phyloP scores from a whole-genome alignment of 2,797 vertebrate species.

The Acrossocheilus fasciatus region DNA sequence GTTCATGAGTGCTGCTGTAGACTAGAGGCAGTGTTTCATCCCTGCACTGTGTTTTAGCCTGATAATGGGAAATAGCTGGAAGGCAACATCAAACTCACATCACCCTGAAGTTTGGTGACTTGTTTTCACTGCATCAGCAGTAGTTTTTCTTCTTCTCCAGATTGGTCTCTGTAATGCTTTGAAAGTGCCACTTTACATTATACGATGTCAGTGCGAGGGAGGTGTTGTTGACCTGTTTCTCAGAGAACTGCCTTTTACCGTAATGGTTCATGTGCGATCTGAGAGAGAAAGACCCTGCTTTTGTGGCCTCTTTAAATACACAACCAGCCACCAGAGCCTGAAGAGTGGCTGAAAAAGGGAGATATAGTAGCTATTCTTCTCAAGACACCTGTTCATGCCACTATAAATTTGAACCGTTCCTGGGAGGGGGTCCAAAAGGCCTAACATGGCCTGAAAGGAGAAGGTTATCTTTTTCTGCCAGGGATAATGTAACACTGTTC shows the following conservation, averaged over 20 bases:
- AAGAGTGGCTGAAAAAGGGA: conserved; percentile 11
- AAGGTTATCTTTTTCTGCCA: conserved; percentile 38
- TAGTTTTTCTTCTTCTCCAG: not conserved
- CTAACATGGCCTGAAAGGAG: conserved; percentile 18
- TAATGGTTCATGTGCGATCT: not conserved
- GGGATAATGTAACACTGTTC: conserved; percentile 24
- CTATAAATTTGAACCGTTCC: conserved; percentile 4
- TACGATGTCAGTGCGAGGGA: not conserved
- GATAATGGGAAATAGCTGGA: conserved; percentile 15
- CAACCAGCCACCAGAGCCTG: not conserved
- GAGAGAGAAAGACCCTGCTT: conserved; percentile 4
- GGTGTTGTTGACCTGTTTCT: not conserved
- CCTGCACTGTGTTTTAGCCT: not conserved
- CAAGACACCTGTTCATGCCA: conserved; percentile 33
- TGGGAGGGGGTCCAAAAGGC: conserved; percentile 25
- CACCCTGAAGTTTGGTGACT: not conserved
- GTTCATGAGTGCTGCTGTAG: not conserved
- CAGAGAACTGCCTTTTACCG: not conserved
- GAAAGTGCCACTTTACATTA: not conserved
- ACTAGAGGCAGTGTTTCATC: not conserved
- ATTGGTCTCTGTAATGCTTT: not conserved
- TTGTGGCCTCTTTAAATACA: conserved; percentile 41
- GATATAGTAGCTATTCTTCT: conserved; percentile 38
- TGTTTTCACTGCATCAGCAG: conserved; percentile 20
- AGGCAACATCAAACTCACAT: conserved; percentile 5